A percentile compares a stretch with the other conserved stretches of the same genome.
Conservation (phyloP, 2,797 vertebrate genomes). For the Tokudaia tokunoshimensis region DNA sequence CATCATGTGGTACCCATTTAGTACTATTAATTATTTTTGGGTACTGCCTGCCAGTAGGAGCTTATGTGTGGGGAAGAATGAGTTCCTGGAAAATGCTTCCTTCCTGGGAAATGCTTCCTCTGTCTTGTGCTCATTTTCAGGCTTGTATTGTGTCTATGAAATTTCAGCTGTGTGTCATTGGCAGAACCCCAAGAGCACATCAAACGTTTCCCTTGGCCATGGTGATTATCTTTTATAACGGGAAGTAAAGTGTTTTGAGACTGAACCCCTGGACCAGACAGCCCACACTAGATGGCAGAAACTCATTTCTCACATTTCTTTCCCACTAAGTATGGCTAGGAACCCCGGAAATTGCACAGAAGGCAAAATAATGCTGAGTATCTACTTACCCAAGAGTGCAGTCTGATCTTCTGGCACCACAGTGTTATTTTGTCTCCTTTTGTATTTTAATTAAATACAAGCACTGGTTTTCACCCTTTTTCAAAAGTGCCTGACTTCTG, state of each 20-base stretch:
- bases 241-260: conserved; percentile 55
- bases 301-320: conserved; percentile 36
- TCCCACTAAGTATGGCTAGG: background rate
- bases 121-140: background rate
- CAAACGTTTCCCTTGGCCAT: conserved; percentile 35
- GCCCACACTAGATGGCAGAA: conserved; percentile 12
- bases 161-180: conserved; percentile 23
- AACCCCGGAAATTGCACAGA: conserved; percentile 8
- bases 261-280: background rate
- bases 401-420: background rate
- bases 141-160: background rate
- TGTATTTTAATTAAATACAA: conserved; percentile 49
- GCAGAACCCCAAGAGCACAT: background rate
- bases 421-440: background rate
- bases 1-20: background rate
- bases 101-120: conserved; percentile 40
- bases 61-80: background rate
- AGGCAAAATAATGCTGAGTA: conserved; percentile 24
- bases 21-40: background rate
- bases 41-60: background rate
- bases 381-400: background rate
- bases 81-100: conserved; percentile 12
- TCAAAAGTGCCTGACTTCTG: background rate
- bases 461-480: background rate
- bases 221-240: conserved; percentile 45